phyloP scores from a whole-genome alignment of 2,113 vertebrate genomes.

The Salvelinus alpinus region DNA sequence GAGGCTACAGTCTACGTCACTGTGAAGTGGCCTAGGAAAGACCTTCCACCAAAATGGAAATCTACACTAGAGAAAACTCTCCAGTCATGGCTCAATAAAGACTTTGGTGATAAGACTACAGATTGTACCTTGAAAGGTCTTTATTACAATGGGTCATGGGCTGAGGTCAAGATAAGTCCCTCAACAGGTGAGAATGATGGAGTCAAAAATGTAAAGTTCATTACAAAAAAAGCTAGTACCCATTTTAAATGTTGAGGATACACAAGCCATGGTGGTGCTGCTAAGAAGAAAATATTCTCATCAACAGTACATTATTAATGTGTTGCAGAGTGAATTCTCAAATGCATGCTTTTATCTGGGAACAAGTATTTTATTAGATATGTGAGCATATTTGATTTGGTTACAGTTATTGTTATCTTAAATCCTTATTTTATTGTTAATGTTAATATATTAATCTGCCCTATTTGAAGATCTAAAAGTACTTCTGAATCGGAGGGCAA shows the following conservation, averaged over 20 bases:
- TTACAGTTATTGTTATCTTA: background rate
- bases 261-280: background rate
- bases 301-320: background rate
- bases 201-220: background rate
- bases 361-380: background rate
- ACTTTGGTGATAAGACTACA: accelerated
- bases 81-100: constrained; percentile 42
- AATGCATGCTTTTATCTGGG: background rate
- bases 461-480: background rate
- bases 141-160: background rate
- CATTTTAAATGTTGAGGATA: background rate
- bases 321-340: too few relatives aligned
- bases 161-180: constrained; percentile 26
- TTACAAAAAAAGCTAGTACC: background rate
- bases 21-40: constrained; percentile 11
- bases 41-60: background rate
- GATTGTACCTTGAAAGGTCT: accelerated
- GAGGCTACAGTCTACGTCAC: background rate
- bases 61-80: background rate
- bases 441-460: background rate
- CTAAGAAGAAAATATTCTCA: background rate
- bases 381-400: background rate
- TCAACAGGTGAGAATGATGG: constrained; percentile 35
- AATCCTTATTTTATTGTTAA: background rate
- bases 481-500: background rate